These are phyloP conservation scores for Sibirionetta formosa DNA, from an alignment of 2,797 vertebrate species.

Conservation along the genomic window DNA sequence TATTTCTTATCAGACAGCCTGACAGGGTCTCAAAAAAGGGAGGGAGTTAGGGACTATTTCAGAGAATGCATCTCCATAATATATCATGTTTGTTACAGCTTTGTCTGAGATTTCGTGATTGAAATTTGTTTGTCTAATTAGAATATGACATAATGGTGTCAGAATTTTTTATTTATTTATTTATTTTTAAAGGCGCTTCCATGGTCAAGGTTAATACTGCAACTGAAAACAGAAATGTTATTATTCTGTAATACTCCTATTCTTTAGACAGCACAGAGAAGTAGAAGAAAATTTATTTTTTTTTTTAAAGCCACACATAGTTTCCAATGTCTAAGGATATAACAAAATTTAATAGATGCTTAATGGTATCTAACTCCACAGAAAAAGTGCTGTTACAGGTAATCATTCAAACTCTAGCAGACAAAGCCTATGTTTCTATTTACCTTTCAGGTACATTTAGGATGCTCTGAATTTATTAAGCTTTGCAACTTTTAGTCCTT, in stretches of 20 bases:
- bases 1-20: not conserved
- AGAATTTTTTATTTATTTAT: not conserved
- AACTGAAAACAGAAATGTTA: not conserved
- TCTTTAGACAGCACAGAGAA: not conserved
- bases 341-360: not conserved
- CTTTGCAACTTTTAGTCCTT: not conserved
- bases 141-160: not conserved
- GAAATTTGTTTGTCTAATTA: slow-evolving; percentile 54
- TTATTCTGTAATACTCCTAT: slow-evolving; percentile 12
- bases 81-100: slow-evolving; percentile 28
- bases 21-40: not conserved
- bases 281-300: not conserved
- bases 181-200: not conserved
- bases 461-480: not conserved
- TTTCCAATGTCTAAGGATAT: not conserved
- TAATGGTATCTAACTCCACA: not conserved
- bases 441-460: not conserved
- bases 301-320: not conserved
- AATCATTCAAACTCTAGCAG: not conserved
- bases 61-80: not conserved
- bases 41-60: not conserved
- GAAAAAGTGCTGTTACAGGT: not conserved
- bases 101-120: slow-evolving; percentile 60
- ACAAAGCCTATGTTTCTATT: not conserved
- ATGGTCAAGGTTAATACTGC: not conserved